A percentile compares a stretch with the other conserved stretches of the same genome.
phyloP scores from a whole-genome alignment of 2,888 invertebrate species.

The Ypsolopha scabrella region DNA sequence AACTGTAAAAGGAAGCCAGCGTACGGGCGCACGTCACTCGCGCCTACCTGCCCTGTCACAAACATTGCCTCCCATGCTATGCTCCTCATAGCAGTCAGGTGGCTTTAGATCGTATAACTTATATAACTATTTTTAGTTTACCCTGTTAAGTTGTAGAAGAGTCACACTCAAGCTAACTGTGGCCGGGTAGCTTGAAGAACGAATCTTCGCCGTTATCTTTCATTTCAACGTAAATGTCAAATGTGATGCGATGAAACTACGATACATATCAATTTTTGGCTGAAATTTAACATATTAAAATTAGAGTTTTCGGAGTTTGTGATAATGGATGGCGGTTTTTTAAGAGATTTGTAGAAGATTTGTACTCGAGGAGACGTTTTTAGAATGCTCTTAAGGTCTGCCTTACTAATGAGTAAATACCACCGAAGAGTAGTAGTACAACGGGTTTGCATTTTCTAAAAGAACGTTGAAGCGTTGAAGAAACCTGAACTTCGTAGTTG shows the following conservation, averaged over 20 bases:
- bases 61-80: constrained; percentile 29
- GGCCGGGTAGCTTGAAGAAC: constrained; percentile 53
- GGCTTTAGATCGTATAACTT: constrained; percentile 27
- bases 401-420: constrained; percentile 50
- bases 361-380: not conserved
- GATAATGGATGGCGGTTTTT: constrained; percentile 41
- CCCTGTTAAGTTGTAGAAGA: constrained; percentile 36
- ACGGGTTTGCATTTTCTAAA: no score
- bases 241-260: constrained; percentile 58
- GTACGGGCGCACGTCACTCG: constrained; percentile 43
- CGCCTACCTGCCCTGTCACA: constrained; percentile 22
- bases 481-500: no score
- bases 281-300: constrained; percentile 37
- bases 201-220: constrained; percentile 33
- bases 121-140: constrained; percentile 14
- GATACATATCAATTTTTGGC: constrained; percentile 68
- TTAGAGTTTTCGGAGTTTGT: constrained; percentile 49
- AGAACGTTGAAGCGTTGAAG: no score
- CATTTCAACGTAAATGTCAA: constrained; percentile 25
- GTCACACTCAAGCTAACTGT: constrained; percentile 47
- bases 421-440: constrained; percentile 12
- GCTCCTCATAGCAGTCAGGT: constrained; percentile 34
- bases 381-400: constrained; percentile 41
- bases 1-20: constrained; percentile 80
- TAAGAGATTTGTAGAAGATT: constrained; percentile 20